Percentiles rank a stretch among this genome's conserved stretches.
These are phyloP conservation scores for Kradibia gibbosae DNA, from an alignment of 1,140 invertebrate genomes.

Conservation along the genomic window DNA sequence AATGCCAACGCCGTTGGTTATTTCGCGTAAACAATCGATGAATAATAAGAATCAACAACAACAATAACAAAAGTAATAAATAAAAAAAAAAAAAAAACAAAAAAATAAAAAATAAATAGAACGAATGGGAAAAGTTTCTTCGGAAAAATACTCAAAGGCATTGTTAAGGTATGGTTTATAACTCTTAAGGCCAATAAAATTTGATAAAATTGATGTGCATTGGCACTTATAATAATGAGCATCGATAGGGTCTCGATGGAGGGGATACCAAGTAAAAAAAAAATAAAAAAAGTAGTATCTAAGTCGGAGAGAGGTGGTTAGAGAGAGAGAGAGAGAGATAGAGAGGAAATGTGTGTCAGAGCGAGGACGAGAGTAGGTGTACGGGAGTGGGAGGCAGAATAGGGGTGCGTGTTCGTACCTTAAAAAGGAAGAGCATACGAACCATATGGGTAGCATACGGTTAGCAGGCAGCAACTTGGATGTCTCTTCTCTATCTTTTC, in stretches of 20 bases:
- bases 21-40: too few species aligned
- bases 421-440: constrained; percentile 57
- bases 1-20: too few species aligned
- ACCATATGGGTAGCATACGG: constrained; percentile 73
- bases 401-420: constrained; percentile 45
- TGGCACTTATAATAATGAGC: neutral
- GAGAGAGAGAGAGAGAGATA: constrained; percentile 39
- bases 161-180: too few species aligned
- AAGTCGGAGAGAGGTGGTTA: neutral
- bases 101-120: too few species aligned
- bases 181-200: too few species aligned
- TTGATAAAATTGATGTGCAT: too few species aligned
- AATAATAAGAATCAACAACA: too few species aligned
- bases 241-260: neutral
- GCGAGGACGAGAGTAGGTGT: neutral
- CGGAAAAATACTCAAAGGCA: too few species aligned
- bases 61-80: too few species aligned
- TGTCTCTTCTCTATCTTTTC: constrained; percentile 48
- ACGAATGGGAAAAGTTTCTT: too few species aligned
- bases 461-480: constrained; percentile 63
- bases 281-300: constrained; percentile 12
- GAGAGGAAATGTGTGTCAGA: constrained; percentile 7
- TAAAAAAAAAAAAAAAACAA: too few species aligned
- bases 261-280: too few species aligned
- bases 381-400: constrained; percentile 45